phyloP scores from a whole-genome alignment of 1,140 invertebrate genomes.

The Aphelenchoides besseyi region DNA sequence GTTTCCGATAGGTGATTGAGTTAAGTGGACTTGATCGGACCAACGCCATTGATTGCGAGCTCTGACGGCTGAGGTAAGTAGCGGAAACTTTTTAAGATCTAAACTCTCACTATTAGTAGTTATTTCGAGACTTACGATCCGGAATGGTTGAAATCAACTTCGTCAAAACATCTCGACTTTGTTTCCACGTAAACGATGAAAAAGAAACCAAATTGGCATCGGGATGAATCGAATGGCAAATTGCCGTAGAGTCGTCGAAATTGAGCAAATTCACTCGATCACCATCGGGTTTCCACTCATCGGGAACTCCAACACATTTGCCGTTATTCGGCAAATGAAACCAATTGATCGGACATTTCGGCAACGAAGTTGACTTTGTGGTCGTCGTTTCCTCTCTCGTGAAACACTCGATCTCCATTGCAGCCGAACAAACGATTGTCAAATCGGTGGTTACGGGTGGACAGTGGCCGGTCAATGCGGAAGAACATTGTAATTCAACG shows the following conservation, averaged over 20 bases:
- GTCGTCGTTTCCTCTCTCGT: background rate
- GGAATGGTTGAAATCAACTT: background rate
- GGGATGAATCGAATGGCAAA: background rate
- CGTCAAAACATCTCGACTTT: background rate
- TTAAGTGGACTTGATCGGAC: background rate
- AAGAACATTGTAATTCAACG: background rate
- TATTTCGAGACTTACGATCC: conserved; percentile 1
- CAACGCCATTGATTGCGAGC: background rate
- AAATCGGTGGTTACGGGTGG: background rate
- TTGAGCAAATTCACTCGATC: background rate
- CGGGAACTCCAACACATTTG: background rate
- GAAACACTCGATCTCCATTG: background rate
- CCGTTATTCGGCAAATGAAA: background rate
- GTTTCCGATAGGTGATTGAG: background rate
- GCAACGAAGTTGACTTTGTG: background rate
- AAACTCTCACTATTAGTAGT: background rate
- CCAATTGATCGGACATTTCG: background rate
- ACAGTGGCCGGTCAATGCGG: background rate
- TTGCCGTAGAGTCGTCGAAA: background rate
- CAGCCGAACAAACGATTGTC: background rate
- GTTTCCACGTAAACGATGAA: background rate
- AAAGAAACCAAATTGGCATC: background rate
- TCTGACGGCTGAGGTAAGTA: conserved; percentile 11
- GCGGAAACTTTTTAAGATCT: background rate
- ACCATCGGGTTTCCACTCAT: background rate